Evolutionary conservation across 2,888 invertebrate genomes (phyloP).

Genomic region (Alsophila aescularia): DNA sequence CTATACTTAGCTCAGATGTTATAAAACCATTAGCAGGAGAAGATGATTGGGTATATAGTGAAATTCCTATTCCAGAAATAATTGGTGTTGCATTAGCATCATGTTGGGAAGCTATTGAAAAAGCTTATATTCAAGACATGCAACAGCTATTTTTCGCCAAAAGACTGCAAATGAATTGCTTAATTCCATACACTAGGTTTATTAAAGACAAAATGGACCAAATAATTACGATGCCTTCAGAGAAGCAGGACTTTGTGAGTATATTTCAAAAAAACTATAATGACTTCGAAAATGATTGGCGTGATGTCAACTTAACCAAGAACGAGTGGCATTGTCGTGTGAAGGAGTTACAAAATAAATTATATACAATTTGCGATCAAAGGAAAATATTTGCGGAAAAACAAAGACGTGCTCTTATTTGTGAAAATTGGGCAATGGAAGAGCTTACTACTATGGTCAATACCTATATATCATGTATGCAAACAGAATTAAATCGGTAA

Average conservation of each 20-base stretch:
- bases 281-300: constrained; percentile 83
- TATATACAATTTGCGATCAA: constrained; percentile 84
- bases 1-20: constrained; percentile 47
- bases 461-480: constrained; percentile 82
- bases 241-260: constrained; percentile 83
- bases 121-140: constrained; percentile 78
- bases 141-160: constrained; percentile 84
- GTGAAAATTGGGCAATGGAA: constrained; percentile 83
- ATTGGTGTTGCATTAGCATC: constrained; percentile 71
- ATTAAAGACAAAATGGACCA: constrained; percentile 82
- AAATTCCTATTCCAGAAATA: constrained; percentile 62
- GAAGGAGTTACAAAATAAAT: constrained; percentile 74
- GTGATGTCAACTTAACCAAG: constrained; percentile 83
- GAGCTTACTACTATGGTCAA: constrained; percentile 83
- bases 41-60: constrained; percentile 77
- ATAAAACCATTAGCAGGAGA: constrained; percentile 66
- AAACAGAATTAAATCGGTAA: constrained; percentile 86
- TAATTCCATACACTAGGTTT: constrained; percentile 84
- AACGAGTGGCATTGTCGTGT: constrained; percentile 86
- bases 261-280: constrained; percentile 86
- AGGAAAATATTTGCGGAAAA: constrained; percentile 82
- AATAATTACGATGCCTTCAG: constrained; percentile 82
- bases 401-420: constrained; percentile 78
- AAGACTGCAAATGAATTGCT: constrained; percentile 78
- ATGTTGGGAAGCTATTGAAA: constrained; percentile 82